phyloP scores from a whole-genome alignment of 1,140 invertebrate species.

The Drosophila eugracilis region DNA sequence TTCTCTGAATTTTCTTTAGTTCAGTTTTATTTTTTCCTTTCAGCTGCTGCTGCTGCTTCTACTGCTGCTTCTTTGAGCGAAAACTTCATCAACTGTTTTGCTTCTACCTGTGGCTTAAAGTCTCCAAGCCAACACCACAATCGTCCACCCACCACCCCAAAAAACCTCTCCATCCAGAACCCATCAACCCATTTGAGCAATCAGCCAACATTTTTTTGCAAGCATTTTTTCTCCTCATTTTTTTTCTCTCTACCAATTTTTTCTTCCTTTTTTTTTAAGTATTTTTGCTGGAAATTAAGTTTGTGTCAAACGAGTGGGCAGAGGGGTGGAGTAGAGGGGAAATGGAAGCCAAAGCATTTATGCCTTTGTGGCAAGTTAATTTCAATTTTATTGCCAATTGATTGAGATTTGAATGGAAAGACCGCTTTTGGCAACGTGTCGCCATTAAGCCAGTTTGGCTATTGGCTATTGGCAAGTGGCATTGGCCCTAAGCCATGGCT shows the following conservation, averaged over 20 bases:
- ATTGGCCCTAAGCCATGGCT: constrained; percentile 69
- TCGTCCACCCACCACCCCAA: constrained; percentile 2
- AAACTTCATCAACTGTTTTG: constrained; percentile 80
- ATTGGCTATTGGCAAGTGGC: constrained; percentile 56
- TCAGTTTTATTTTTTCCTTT: constrained; percentile 36
- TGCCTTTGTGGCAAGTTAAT: constrained; percentile 80
- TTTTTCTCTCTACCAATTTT: constrained; percentile 30
- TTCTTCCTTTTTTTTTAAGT: constrained; percentile 47
- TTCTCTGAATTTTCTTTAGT: constrained; percentile 28
- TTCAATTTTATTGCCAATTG: constrained; percentile 81
- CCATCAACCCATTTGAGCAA: constrained; percentile 47
- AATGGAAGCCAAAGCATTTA: constrained; percentile 56
- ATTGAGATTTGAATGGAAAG: constrained; percentile 79
- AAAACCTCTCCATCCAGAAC: not conserved
- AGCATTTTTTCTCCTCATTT: constrained; percentile 31
- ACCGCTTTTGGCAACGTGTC: constrained; percentile 42
- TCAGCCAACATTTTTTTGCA: constrained; percentile 56
- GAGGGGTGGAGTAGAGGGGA: not conserved
- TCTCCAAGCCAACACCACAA: constrained; percentile 42
- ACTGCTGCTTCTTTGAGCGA: constrained; percentile 57
- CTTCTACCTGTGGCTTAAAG: constrained; percentile 81
- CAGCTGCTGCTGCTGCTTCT: too few relatives aligned
- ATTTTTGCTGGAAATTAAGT: constrained; percentile 75
- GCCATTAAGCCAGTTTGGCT: constrained; percentile 70
- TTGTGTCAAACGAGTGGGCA: constrained; percentile 60